Percentiles rank a stretch among this genome's conserved stretches.
These are phyloP conservation scores for Saturnia japonica DNA, from an alignment of 2,888 invertebrate species.

Conservation along the genomic window DNA sequence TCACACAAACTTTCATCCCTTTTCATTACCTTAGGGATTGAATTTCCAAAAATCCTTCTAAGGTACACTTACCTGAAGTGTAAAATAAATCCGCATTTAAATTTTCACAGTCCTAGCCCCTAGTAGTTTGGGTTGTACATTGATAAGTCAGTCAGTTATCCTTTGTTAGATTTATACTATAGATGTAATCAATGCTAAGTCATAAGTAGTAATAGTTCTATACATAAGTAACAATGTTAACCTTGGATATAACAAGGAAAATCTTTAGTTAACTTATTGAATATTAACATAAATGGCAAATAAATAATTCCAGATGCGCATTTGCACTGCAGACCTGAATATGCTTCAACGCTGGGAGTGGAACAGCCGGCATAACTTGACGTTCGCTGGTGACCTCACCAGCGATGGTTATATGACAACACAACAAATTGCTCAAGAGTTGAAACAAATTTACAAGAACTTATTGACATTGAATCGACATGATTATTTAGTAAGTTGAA, in stretches of 20 bases:
- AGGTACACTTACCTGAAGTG: too few species aligned
- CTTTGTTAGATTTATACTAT: too few species aligned
- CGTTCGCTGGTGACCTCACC: conserved; percentile 83
- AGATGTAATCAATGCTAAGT: not conserved
- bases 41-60: too few species aligned
- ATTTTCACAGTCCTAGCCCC: too few species aligned
- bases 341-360: conserved; percentile 85
- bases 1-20: too few species aligned
- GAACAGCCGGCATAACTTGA: conserved; percentile 81
- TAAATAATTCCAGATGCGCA: conserved; percentile 63
- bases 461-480: conserved; percentile 80
- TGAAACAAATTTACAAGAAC: conserved; percentile 84
- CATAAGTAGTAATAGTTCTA: not conserved
- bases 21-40: too few species aligned
- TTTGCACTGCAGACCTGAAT: conserved; percentile 86
- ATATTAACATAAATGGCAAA: conserved; percentile 5
- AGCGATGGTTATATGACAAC: conserved; percentile 84
- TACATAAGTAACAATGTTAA: not conserved
- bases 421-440: conserved; percentile 85
- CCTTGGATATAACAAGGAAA: conserved; percentile 3
- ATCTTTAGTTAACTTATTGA: not conserved
- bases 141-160: too few species aligned
- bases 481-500: conserved; percentile 78
- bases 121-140: too few species aligned
- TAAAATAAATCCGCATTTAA: too few species aligned